phyloP scores from a whole-genome alignment of 2,888 invertebrate genomes.

The Leucania comma region DNA sequence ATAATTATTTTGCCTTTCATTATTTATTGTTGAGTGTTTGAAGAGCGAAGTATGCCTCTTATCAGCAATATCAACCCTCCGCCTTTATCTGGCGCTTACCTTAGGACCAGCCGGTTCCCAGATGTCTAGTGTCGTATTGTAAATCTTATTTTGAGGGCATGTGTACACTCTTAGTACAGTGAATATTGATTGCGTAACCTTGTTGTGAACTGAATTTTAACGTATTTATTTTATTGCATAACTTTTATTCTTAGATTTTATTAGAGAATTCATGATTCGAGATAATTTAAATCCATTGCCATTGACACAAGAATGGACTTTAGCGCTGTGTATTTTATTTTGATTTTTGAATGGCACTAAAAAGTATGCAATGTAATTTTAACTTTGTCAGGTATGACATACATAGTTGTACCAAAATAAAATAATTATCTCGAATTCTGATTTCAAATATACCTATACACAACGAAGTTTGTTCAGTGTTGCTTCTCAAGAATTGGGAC shows the following conservation, averaged over 20 bases:
- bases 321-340: neutral
- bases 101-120: neutral
- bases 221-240: slow-evolving; percentile 65
- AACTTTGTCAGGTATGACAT: neutral
- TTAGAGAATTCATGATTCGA: slow-evolving; percentile 27
- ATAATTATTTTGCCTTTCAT: too few relatives aligned
- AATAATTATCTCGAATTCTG: neutral
- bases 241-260: slow-evolving; percentile 54
- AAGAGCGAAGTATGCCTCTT: too few relatives aligned
- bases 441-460: slow-evolving; percentile 45
- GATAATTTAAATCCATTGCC: neutral
- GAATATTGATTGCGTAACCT: slow-evolving; percentile 43
- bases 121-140: slow-evolving; percentile 23
- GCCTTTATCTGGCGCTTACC: too few relatives aligned
- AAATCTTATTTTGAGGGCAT: slow-evolving; percentile 7
- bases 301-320: neutral
- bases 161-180: slow-evolving; percentile 49
- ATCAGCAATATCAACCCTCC: too few relatives aligned
- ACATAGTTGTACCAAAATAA: neutral
- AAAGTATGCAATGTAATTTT: neutral
- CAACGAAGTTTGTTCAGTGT: slow-evolving; percentile 64
- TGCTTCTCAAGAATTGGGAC: slow-evolving; percentile 54
- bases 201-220: slow-evolving; percentile 75
- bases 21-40: too few relatives aligned
- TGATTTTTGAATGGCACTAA: neutral